Evolutionary conservation across 2,113 vertebrate species (phyloP), one percentile per base, ranked within the genome.

Genomic region (Myxocyprinus asiaticus): DNA sequence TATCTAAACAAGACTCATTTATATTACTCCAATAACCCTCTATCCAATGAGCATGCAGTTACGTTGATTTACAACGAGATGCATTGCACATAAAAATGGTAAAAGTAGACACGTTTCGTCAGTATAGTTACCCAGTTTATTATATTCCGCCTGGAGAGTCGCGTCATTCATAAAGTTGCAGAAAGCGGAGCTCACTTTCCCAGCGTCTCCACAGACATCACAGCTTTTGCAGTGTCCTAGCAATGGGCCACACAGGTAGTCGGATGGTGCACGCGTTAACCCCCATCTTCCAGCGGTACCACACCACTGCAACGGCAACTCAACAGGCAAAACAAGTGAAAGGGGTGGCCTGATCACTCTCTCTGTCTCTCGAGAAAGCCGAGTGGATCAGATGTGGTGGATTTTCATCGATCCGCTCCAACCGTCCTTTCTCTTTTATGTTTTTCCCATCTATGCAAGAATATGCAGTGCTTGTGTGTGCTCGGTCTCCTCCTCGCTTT

Each of bases 201-300:
- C 22, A 73, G 81, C 79, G 67, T 83, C 82, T 83, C 72, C 76
- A 78, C 84, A 82, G 84, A 87, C 87, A 81, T 90, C 90, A 90
- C 88, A 89, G 88, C 22, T 3, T 33, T 33, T 33, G 22, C 88
- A 77, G 86, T 88, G 88, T 93, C 89, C 90, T 88, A 88, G 81
- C 86, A 85, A 89, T 74, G 92, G 95, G 94, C 96, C 96, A 96
- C 96, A 97, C 96, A 98, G 96, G 96, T 97, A 97, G 95, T 88
- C 71, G 85, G 84, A 88, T 87, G 82, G 84, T 86, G 90, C 91
- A 90, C 86, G 81, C 89, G 81, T 33, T 87, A 84, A 85, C 88
- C 90, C 90, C 92, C 94, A 94, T 94, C 90, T 88, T 90, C 89
- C 87, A 82, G 86, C 81, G 86, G 86, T 82, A 72, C 45, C 80